These are phyloP conservation scores for Dipodomys spectabilis DNA, from an alignment of 2,113 vertebrate genomes.

Conservation along the genomic window DNA sequence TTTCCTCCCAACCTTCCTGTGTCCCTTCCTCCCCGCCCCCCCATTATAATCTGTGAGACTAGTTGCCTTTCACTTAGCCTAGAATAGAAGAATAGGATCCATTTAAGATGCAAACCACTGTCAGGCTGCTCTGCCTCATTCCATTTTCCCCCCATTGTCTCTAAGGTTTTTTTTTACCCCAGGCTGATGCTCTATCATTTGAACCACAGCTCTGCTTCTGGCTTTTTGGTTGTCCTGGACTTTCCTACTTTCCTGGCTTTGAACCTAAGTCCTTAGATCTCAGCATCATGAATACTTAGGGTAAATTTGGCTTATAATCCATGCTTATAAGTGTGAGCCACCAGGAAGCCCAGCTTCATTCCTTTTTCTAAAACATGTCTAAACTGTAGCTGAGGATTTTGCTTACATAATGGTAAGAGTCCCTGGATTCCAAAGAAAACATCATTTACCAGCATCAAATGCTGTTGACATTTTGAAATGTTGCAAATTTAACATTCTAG, in stretches of 20 bases:
- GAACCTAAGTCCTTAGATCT: no score
- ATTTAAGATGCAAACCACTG: background rate
- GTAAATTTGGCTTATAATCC: no score
- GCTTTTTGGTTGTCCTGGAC: no score
- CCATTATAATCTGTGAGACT: background rate
- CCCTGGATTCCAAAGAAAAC: background rate
- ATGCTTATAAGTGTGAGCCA: no score
- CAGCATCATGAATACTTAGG: no score
- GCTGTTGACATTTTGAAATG: constrained; percentile 27
- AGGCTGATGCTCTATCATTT: no score
- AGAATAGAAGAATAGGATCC: background rate
- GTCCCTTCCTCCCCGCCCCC: background rate
- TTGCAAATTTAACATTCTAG: constrained; percentile 33
- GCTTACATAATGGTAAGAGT: background rate
- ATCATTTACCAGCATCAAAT: background rate
- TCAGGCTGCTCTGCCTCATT: background rate
- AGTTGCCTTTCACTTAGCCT: background rate
- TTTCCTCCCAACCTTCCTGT: background rate
- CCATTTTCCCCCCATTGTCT: no score
- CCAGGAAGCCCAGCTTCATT: background rate
- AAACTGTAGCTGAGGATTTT: background rate
- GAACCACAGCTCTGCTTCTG: no score
- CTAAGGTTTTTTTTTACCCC: no score
- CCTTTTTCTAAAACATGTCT: background rate
- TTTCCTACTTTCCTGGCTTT: no score